phyloP scores from a whole-genome alignment of 92 coral and sea anemone genomes.

The Paragorgia papillata region DNA sequence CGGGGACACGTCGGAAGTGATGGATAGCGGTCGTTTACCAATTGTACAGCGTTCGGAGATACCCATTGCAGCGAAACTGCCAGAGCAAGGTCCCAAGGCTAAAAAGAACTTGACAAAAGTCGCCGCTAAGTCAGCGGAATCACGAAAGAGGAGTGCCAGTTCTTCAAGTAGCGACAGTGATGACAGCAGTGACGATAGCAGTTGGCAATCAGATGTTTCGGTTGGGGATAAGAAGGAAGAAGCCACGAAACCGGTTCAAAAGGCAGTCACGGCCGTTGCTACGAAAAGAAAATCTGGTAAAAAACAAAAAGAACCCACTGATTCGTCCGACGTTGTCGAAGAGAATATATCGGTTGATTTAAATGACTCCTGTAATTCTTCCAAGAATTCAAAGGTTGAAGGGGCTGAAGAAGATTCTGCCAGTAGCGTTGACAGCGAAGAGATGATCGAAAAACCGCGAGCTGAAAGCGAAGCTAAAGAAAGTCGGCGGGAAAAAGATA shows the following conservation, averaged over 20 bases:
- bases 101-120: not conserved
- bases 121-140: not conserved
- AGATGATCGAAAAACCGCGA: not conserved
- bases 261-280: not conserved
- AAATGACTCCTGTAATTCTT: not conserved
- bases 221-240: not conserved
- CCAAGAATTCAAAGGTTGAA: not conserved
- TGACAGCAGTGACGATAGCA: constrained; percentile 21
- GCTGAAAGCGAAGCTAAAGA: not conserved
- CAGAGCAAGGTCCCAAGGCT: not conserved
- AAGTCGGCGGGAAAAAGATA: not conserved
- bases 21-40: not conserved
- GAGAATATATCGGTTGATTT: not conserved
- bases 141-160: not conserved
- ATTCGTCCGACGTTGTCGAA: not conserved
- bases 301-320: not conserved
- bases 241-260: not conserved
- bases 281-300: not conserved
- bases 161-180: not conserved
- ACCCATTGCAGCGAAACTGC: not conserved
- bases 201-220: constrained; percentile 9
- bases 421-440: not conserved
- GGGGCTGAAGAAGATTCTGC: not conserved
- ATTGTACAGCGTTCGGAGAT: not conserved
- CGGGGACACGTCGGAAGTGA: not conserved